Evolutionary conservation across 2,797 vertebrate species (phyloP), one percentile per base, ranked within the genome.

Genomic region (Mus minutoides): DNA sequence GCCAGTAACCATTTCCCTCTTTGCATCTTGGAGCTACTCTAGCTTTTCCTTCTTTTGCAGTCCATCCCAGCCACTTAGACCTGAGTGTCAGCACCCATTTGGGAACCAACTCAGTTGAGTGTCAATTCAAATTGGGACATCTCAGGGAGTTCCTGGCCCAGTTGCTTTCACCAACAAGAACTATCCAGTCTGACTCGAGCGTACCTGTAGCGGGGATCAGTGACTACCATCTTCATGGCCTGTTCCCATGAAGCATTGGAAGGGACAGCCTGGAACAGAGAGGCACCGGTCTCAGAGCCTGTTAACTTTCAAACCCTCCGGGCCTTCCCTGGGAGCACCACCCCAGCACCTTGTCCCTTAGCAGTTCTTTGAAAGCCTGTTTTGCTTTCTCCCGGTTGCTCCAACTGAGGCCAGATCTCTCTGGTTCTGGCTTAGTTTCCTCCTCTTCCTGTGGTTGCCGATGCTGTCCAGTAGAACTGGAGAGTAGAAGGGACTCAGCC

Each of bases 371-470:
- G 94, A 98, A 98, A 46, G 98, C 98, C 93, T 98, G 98, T 52
- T 98, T 98, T 78, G 98, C 98, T 91, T 98, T 98, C 87, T 98
- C 98, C 67, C 98, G 98, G 94, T 97, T 98, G 97, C 96, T 98
- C 98, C 98, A 98, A 93, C 96, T 98, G 94, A 98, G 97, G 69
- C 97, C 93, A 85, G 95, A 95, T 88, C 95, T 83, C 87, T 96
- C 97, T 43, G 94, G 97, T 78, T 97, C 97, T 79, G 95, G 96
- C 96, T 96, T 97, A 67, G 97, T 77, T 19, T 98, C 98, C 24
- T 98, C 98, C 78, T 98, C 98, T 43, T 98, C 98, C 88, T 97
- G 97, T 73, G 79, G 83, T 62, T 85, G 94, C 90, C 93, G 97
- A 89, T 80, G 96, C 93, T 93, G 97, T 91, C 94, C 90, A 62